phyloP scores from a whole-genome alignment of 2,797 vertebrate species.

The Ceyx erithaca region DNA sequence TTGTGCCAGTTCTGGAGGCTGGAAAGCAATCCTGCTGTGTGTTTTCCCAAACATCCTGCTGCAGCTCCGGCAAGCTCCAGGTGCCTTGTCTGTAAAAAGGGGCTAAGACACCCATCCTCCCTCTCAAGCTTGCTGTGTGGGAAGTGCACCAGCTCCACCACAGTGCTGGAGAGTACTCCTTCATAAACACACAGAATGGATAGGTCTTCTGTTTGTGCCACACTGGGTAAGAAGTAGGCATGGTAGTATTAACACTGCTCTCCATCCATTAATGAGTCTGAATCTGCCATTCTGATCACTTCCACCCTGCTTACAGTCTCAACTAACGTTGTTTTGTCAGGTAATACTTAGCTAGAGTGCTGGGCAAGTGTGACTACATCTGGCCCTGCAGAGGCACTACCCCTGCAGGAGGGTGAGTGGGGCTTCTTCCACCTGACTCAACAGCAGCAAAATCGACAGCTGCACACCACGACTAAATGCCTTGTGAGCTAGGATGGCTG shows the following conservation, averaged over 20 bases:
- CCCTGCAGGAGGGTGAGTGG: not conserved
- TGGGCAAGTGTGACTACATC: not conserved
- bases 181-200: not conserved
- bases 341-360: not conserved
- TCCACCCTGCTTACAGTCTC: not conserved
- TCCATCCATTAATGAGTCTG: not conserved
- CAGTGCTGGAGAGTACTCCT: not conserved
- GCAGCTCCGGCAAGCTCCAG: not conserved
- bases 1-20: not conserved
- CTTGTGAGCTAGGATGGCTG: not conserved
- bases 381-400: not conserved
- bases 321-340: not conserved
- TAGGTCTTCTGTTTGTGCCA: accelerated
- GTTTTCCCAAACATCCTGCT: not conserved
- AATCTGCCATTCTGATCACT: not conserved
- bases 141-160: not conserved
- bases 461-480: not conserved
- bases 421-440: not conserved
- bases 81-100: not conserved
- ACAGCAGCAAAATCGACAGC: not conserved
- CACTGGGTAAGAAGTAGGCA: not conserved
- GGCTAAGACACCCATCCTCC: not conserved
- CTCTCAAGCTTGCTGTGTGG: not conserved
- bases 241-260: not conserved
- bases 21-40: not conserved